Evolutionary conservation across 2,113 vertebrate genomes (phyloP), one percentile per base, ranked within the genome.

Genomic region (Gila orcuttii): DNA sequence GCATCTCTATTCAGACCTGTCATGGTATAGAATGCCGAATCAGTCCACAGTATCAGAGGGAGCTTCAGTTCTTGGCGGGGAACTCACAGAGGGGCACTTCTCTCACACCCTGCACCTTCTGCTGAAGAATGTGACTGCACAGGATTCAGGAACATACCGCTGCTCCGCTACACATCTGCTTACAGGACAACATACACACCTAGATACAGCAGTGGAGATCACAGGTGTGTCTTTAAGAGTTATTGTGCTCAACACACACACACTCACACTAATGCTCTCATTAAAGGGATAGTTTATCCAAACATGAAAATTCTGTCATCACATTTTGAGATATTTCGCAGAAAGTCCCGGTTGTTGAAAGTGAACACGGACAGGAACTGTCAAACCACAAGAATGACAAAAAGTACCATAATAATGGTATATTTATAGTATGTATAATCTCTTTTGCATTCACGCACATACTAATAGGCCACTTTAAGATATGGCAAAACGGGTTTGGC

Each of bases 1-100:
- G 89, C 96, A 97, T 94, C 92, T 99, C 55, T 99, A 97, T 94
- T 94, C 92, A 73, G 92, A 95, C 57, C 77, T 99, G 88, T 92
- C 95, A 50, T 99, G 97, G 97, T 93, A 96, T 93, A 86, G 91
- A 89, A 85, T 96, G 91, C 5, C 88, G 10, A n/a, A 87, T 90
- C 87, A 90, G 83, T 88, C 91, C 19, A 84, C 90, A 7, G 89
- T 85, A 64, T 94, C 1, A 0, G 28, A 83, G 25, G 36, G 0
- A 1, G 0, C 59, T 60, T 59, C 77, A 0, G 57, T 11, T 60
- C 78, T 92, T 89, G 91, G 90, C 1, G 93, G 88, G 80, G 92
- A 81, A 84, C 92, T 95, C 39, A 52, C 89, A 62, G 87, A 90
- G 0, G 96, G 92, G 12, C 93, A 96, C 45, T 95, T 96, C 88